Conservation (phyloP, 1,140 invertebrate genomes). For the Anastrepha ludens region DNA sequence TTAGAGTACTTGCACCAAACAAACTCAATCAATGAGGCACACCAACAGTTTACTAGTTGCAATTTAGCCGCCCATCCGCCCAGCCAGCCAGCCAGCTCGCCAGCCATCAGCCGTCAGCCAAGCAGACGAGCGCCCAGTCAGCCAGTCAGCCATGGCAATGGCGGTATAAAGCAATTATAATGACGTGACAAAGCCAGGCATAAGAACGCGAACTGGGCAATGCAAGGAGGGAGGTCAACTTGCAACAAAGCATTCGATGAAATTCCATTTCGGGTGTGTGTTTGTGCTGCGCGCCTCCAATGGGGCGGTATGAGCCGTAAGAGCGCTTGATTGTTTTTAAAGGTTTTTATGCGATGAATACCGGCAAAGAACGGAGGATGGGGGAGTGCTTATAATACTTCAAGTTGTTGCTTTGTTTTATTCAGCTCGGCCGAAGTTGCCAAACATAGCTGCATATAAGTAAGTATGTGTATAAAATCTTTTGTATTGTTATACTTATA, state of each 20-base stretch:
- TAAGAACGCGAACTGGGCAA: neutral
- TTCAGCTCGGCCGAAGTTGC: neutral
- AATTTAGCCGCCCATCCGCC: slow-evolving; percentile 17
- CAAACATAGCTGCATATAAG: neutral
- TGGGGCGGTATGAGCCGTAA: neutral
- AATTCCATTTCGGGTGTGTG: neutral
- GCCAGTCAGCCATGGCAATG: slow-evolving; percentile 19
- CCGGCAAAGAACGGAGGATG: neutral
- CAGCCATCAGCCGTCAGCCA: neutral
- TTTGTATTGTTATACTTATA: neutral
- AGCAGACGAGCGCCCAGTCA: neutral
- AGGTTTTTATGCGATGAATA: neutral
- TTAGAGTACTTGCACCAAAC: slow-evolving; percentile 18
- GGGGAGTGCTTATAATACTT: neutral
- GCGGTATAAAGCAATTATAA: slow-evolving; percentile 55
- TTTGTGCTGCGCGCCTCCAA: neutral
- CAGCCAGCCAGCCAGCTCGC: neutral
- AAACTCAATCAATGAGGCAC: slow-evolving; percentile 46
- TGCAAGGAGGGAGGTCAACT: neutral
- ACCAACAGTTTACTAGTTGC: neutral
- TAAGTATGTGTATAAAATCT: neutral
- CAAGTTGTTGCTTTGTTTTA: slow-evolving; percentile 3
- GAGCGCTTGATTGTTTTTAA: slow-evolving; percentile 28
- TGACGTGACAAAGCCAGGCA: slow-evolving; percentile 54
- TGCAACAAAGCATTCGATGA: neutral